Conservation (phyloP, 2,797 vertebrate species). For the Podarcis siculus region DNA sequence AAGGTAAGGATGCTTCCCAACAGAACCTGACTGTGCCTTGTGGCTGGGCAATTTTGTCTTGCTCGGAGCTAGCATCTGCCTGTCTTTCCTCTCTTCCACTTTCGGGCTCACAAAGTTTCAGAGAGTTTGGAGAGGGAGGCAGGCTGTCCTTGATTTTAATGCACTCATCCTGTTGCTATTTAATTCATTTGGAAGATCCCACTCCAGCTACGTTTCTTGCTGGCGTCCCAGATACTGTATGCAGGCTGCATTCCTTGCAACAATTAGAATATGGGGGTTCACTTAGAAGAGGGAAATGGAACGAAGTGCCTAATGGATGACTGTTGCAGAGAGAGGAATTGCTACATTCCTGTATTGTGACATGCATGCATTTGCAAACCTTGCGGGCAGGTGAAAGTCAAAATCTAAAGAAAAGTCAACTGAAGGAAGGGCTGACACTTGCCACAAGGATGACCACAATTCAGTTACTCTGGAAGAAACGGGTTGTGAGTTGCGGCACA, state of each 20-base stretch:
- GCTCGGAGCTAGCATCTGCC: background rate
- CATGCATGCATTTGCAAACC: background rate
- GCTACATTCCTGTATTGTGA: background rate
- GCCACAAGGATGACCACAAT: background rate
- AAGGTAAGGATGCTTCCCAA: slow-evolving; percentile 68
- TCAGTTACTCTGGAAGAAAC: background rate
- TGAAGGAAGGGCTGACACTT: background rate
- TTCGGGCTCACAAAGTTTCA: background rate
- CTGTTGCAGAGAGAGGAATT: background rate
- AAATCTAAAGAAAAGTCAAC: background rate
- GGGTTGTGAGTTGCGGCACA: background rate
- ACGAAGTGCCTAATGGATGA: background rate
- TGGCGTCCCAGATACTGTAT: accelerated
- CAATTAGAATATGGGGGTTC: background rate
- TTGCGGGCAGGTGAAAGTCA: background rate
- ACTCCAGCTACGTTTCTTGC: accelerated
- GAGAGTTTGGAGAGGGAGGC: background rate
- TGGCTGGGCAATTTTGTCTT: background rate
- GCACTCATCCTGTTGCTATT: background rate
- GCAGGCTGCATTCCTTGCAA: background rate
- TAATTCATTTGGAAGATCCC: slow-evolving; percentile 31
- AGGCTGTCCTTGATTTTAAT: background rate
- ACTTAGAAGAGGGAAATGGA: background rate
- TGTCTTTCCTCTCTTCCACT: background rate
- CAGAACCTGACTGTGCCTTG: slow-evolving; percentile 19